Base-by-base conservation (phyloP, 2,113 vertebrate species). In the Otus sunia region DNA sequence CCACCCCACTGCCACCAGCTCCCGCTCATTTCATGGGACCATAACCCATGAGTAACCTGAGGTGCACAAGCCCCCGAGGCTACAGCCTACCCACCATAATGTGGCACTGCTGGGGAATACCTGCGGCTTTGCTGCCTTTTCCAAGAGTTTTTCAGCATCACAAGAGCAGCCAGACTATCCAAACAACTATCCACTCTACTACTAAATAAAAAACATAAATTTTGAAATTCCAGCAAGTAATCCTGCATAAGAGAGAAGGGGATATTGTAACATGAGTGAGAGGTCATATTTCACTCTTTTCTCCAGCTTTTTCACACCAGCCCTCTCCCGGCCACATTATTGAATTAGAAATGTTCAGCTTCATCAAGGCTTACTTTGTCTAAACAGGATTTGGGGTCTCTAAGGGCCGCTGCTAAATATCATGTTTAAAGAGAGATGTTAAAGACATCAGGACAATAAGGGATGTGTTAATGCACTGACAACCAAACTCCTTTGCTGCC, bases 211-310 rank as follows among this genome's bases (percentile, higher is more conserved):
- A 77, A 58, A 12, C 21, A 27, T 7, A 8, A 0, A 3, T 37
- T 55, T 34, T 60, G 16, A 4, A 73, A 63, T 62, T 69, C 22
- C 39, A 90, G 39, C 58, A 39, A 36, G 22, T 6, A 45, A 45
- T n/a, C 47, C 29, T 47, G 34, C 49, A 1, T 3, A 16, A 73
- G 18, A 74, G 53, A 29, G 59, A 76, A 74, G 14, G 27, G 23
- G 39, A 32, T 20, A 13, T 1, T 6, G 6, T 2, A 56, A 20
- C 26, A 19, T 0, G 0, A 68, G 15, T 1, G 27, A 64, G 6
- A 86, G 53, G 47, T 32, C 3, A 0, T 1, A 0, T 49, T 94
- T 49, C 10, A 9, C 23, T 88, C 43, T 45, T 10, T 68, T 37
- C 56, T 55, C 39, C 73, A 52, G 64, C 17, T 20, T 78, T 72